phyloP scores from a whole-genome alignment of 2,888 invertebrate genomes.

The Crossocerus cetratus region DNA sequence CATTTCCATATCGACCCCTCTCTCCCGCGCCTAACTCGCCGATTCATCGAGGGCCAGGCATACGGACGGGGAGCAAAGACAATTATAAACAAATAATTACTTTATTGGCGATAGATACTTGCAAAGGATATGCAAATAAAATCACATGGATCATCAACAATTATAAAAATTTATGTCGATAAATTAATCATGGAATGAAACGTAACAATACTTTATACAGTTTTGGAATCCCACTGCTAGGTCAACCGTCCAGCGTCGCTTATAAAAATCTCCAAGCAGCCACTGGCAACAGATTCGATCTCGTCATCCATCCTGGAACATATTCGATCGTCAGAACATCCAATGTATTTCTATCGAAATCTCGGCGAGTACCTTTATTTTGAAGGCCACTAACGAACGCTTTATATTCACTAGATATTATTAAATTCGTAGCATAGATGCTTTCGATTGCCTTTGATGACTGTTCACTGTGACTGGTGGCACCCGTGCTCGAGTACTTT shows the following conservation, averaged over 20 bases:
- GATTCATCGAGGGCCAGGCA: too few relatives aligned
- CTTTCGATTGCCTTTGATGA: conserved; percentile 53
- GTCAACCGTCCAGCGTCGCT: conserved; percentile 25
- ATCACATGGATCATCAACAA: conserved; percentile 23
- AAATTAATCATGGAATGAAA: conserved; percentile 35
- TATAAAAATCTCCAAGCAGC: conserved; percentile 80
- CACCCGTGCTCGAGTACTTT: conserved; percentile 41
- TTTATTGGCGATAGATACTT: conserved; percentile 35
- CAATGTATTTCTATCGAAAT: too few relatives aligned
- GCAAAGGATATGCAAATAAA: conserved; percentile 36
- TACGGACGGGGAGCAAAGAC: neutral
- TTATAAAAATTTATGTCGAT: conserved; percentile 33
- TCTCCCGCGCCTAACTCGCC: too few relatives aligned
- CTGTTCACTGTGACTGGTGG: conserved; percentile 21
- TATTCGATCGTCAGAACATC: neutral
- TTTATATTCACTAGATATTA: conserved; percentile 64
- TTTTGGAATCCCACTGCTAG: neutral
- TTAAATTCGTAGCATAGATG: conserved; percentile 57
- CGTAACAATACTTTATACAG: conserved; percentile 17
- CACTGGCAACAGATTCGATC: conserved; percentile 80
- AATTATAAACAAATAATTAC: conserved; percentile 40
- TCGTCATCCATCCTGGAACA: conserved; percentile 80
- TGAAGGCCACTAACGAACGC: conserved; percentile 61
- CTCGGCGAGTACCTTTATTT: conserved; percentile 55
- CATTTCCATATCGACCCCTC: conserved; percentile 44